A percentile compares a stretch with the other conserved stretches of the same genome.
Evolutionary conservation across 2,888 invertebrate species (phyloP).

Genomic region (Cyaniris semiargus): DNA sequence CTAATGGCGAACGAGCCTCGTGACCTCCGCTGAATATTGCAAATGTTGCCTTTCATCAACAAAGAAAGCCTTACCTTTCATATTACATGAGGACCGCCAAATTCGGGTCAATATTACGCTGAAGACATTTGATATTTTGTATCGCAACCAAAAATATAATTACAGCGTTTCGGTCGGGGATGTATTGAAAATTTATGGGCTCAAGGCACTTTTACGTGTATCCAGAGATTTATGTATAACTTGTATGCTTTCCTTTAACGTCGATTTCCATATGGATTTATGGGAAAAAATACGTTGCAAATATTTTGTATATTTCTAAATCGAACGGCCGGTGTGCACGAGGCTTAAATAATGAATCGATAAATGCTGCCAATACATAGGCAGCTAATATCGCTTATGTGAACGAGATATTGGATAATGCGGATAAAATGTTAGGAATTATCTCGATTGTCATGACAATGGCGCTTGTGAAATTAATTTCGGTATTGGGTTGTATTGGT

Average conservation of each 20-base stretch:
- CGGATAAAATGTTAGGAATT: conserved; percentile 45
- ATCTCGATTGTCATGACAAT: conserved; percentile 54
- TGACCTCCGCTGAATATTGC: conserved; percentile 21
- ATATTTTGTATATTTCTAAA: background rate
- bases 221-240: background rate
- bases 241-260: background rate
- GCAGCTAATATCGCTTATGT: background rate
- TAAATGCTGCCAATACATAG: too few species aligned
- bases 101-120: conserved; percentile 17
- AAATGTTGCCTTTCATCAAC: conserved; percentile 9
- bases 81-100: conserved; percentile 27
- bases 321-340: background rate
- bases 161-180: background rate
- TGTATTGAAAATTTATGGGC: conserved; percentile 9
- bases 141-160: conserved; percentile 27
- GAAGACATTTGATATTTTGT: conserved; percentile 28
- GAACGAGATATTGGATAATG: conserved; percentile 28
- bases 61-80: conserved; percentile 32
- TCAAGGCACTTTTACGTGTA: background rate
- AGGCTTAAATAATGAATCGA: background rate
- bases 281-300: background rate
- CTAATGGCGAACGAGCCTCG: conserved; percentile 11
- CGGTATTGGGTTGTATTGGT: conserved; percentile 37
- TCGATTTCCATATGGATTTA: background rate
- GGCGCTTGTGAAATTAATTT: conserved; percentile 54